These are phyloP conservation scores for Glaucidium brasilianum DNA, from an alignment of 2,113 vertebrate genomes.

Conservation along the genomic window DNA sequence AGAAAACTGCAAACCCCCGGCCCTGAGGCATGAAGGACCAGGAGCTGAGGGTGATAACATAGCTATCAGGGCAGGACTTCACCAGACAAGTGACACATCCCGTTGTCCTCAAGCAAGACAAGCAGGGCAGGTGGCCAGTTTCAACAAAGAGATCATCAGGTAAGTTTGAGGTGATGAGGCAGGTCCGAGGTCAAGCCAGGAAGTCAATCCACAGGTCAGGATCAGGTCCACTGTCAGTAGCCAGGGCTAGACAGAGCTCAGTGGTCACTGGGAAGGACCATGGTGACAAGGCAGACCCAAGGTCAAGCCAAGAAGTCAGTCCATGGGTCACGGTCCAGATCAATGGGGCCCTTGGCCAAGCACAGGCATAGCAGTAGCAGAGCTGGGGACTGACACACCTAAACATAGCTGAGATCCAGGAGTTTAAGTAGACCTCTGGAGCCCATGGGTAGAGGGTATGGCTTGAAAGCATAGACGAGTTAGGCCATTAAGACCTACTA, in stretches of 20 bases:
- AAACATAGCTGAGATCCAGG: not conserved
- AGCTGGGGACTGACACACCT: not conserved
- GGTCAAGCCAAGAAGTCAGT: not conserved
- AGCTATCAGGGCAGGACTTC: not conserved
- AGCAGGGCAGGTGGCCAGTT: not conserved
- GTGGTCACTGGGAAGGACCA: not conserved
- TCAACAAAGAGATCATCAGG: not conserved
- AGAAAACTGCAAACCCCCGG: not conserved
- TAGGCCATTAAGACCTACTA: not conserved
- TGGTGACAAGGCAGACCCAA: not conserved
- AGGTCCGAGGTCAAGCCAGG: not conserved
- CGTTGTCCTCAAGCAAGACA: not conserved
- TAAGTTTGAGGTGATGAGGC: not conserved
- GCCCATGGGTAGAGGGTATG: not conserved
- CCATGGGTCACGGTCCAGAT: not conserved
- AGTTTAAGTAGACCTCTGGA: not conserved
- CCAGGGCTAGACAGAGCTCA: not conserved
- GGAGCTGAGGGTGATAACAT: not conserved
- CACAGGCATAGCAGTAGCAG: not conserved
- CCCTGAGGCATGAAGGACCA: not conserved
- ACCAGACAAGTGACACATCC: not conserved
- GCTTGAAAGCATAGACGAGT: not conserved
- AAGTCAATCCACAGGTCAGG: not conserved
- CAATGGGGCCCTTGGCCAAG: not conserved
- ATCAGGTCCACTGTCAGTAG: not conserved